phyloP scores from a whole-genome alignment of 2,888 invertebrate genomes.

The Esperia sulphurella region DNA sequence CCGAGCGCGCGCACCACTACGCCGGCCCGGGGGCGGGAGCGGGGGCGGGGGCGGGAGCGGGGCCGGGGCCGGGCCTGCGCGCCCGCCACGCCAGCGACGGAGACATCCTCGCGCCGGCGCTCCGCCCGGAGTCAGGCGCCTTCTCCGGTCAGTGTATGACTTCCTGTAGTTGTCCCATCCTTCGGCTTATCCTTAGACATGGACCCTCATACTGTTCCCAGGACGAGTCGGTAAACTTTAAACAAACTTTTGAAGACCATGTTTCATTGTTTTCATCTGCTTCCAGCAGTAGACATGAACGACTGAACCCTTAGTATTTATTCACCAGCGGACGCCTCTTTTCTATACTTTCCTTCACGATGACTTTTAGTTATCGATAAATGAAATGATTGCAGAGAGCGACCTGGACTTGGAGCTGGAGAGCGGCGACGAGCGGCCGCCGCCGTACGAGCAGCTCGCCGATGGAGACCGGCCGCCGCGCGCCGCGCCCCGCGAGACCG shows the following conservation, averaged over 20 bases:
- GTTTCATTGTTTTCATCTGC: too few relatives aligned
- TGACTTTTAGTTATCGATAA: too few relatives aligned
- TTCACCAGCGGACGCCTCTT: too few relatives aligned
- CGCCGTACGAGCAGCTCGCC: constrained; percentile 50
- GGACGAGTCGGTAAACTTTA: too few relatives aligned
- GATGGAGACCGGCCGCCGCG: constrained; percentile 25
- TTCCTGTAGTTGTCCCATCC: too few relatives aligned
- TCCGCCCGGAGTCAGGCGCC: constrained; percentile 63
- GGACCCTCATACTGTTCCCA: too few relatives aligned
- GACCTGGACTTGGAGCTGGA: constrained; percentile 61
- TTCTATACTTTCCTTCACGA: too few relatives aligned
- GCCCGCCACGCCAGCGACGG: constrained; percentile 63
- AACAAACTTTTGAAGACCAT: too few relatives aligned
- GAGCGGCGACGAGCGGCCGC: constrained; percentile 38
- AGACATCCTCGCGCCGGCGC: constrained; percentile 59
- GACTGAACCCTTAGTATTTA: too few relatives aligned
- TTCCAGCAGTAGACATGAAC: too few relatives aligned
- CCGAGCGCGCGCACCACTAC: constrained; percentile 42
- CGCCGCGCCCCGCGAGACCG: constrained; percentile 44
- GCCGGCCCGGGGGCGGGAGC: constrained; percentile 36
- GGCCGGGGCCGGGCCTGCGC: constrained; percentile 21
- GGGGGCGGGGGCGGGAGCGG: constrained; percentile 7
- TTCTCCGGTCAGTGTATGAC: constrained; percentile 49
- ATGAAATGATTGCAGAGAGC: constrained; percentile 44
- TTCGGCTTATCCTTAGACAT: too few relatives aligned